These are phyloP conservation scores for Petrocephalus microphthalmus DNA, from an alignment of 2,113 vertebrate species.

Conservation along the genomic window DNA sequence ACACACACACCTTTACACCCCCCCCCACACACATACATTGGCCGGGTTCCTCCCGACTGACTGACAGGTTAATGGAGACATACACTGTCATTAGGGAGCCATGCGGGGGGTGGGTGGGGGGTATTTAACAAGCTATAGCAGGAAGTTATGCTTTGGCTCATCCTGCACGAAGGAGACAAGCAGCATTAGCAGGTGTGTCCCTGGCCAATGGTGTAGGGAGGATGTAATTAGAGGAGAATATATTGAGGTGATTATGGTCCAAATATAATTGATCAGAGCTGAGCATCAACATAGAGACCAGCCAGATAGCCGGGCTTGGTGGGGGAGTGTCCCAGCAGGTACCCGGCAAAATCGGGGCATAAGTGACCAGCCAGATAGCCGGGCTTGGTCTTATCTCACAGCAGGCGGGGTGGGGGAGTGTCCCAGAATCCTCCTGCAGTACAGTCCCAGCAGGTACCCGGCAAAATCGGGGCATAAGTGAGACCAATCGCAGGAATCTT, in stretches of 20 bases:
- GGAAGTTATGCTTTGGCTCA: background rate
- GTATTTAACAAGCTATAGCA: background rate
- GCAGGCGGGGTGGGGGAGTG: background rate
- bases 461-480: background rate
- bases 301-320: background rate
- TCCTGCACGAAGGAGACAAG: background rate
- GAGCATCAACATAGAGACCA: background rate
- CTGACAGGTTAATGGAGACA: constrained; percentile 16
- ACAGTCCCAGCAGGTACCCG: background rate
- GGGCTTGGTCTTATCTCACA: background rate
- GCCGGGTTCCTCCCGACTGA: background rate
- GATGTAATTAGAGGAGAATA: constrained; percentile 10
- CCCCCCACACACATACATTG: background rate
- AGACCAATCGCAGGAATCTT: background rate
- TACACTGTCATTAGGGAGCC: background rate
- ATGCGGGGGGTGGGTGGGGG: background rate
- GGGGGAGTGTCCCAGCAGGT: background rate
- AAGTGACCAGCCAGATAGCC: background rate
- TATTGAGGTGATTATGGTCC: background rate
- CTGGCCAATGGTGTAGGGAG: background rate
- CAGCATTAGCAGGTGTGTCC: background rate
- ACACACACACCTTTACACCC: too few relatives aligned
- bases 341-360: background rate
- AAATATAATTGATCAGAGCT: constrained; percentile 13
- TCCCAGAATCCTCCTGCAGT: background rate